Conservation (phyloP, 1,140 invertebrate species). For the Drosophila jambulina region DNA sequence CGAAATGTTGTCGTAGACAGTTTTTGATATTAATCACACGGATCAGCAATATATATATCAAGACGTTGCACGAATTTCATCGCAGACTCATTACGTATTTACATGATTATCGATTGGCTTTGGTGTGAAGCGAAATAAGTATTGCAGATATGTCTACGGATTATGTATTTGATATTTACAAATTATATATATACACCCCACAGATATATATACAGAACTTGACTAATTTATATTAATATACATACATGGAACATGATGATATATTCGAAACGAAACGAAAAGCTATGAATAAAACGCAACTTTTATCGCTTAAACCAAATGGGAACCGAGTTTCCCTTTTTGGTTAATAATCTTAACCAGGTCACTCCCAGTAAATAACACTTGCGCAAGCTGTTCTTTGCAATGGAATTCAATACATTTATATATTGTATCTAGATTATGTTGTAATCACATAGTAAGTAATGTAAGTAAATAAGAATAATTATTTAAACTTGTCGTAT, state of each 20-base stretch:
- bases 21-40: slow-evolving; percentile 70
- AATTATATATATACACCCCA: slow-evolving; percentile 46
- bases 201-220: slow-evolving; percentile 54
- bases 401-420: slow-evolving; percentile 77
- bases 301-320: slow-evolving; percentile 67
- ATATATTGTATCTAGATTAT: slow-evolving; percentile 74
- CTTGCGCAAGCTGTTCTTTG: slow-evolving; percentile 32
- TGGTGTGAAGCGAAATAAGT: slow-evolving; percentile 49
- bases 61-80: slow-evolving; percentile 59
- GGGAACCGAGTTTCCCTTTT: neutral
- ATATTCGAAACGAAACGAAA: slow-evolving; percentile 60
- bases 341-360: neutral
- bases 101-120: slow-evolving; percentile 51
- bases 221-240: slow-evolving; percentile 81
- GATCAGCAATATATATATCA: slow-evolving; percentile 60
- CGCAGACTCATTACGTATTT: slow-evolving; percentile 55
- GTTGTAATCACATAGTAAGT: slow-evolving; percentile 64
- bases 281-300: slow-evolving; percentile 72
- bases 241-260: slow-evolving; percentile 57
- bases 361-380: slow-evolving; percentile 6
- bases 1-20: slow-evolving; percentile 49
- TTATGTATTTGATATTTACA: slow-evolving; percentile 79
- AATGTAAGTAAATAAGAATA: slow-evolving; percentile 65
- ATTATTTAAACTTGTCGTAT: slow-evolving; percentile 42
- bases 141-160: slow-evolving; percentile 67